Evolutionary conservation across 2,797 vertebrate species (phyloP).

Genomic region (Cossypha dichroa): DNA sequence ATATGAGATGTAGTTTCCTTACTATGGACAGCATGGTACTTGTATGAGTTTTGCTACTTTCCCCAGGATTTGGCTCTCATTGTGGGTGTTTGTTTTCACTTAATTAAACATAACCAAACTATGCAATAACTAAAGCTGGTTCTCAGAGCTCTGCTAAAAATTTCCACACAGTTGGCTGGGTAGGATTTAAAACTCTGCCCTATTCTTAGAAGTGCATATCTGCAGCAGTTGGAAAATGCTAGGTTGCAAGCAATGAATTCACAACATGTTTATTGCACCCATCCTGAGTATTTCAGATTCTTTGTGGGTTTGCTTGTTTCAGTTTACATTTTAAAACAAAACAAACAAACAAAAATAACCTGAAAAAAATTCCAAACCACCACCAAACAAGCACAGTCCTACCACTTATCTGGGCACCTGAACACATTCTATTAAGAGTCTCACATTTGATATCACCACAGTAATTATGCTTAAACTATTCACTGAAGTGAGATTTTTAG

Average conservation of each 20-base stretch:
- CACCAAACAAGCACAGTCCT: neutral
- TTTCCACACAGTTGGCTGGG: constrained; percentile 64
- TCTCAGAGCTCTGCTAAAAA: constrained; percentile 59
- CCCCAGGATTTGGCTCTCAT: neutral
- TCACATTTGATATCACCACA: neutral
- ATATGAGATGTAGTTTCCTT: neutral
- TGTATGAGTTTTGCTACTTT: neutral
- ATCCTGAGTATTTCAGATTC: neutral
- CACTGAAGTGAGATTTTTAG: neutral
- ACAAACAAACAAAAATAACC: neutral
- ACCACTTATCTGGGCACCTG: neutral
- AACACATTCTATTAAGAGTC: neutral
- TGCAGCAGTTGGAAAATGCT: constrained; percentile 68
- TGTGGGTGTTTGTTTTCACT: neutral
- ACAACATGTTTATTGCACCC: neutral
- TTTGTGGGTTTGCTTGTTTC: neutral
- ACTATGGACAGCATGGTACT: neutral
- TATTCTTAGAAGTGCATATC: constrained; percentile 67
- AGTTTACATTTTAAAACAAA: neutral
- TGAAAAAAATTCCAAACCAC: neutral
- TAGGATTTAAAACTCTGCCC: constrained; percentile 52
- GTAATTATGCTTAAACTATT: neutral
- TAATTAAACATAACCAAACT: neutral
- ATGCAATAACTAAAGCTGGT: neutral
- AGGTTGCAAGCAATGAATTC: constrained; percentile 36